Conservation (phyloP, 64 coral and sea anemone genomes). For the Stichodactyla helianthus region DNA sequence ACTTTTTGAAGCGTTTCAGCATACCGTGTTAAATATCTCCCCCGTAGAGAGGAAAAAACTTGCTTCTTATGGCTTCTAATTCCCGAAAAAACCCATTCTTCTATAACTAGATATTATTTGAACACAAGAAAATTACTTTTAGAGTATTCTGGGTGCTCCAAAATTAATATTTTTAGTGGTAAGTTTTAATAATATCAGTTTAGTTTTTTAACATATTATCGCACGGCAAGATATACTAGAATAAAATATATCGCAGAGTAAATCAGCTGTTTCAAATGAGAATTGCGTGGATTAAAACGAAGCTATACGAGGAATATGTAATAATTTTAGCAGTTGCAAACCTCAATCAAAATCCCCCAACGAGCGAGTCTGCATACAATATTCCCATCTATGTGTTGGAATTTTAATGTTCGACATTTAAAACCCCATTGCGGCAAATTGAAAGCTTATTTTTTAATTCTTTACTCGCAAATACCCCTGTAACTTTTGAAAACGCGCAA, state of each 20-base stretch:
- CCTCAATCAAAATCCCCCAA: background rate
- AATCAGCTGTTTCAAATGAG: background rate
- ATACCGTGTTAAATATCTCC: background rate
- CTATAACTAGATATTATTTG: background rate
- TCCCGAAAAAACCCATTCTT: background rate
- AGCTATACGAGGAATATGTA: background rate
- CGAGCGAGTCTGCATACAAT: background rate
- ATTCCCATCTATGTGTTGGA: background rate
- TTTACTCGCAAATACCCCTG: background rate
- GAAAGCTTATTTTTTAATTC: background rate
- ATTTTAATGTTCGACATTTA: background rate
- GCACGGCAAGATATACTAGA: background rate
- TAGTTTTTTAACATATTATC: background rate
- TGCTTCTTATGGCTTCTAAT: background rate
- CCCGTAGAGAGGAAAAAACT: background rate
- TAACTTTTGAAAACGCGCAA: background rate
- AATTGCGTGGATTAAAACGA: background rate
- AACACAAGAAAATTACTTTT: too few species aligned
- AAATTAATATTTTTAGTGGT: background rate
- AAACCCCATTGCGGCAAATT: background rate
- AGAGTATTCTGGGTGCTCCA: too few species aligned
- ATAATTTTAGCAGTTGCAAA: background rate
- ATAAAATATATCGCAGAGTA: background rate
- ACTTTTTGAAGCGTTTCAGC: background rate
- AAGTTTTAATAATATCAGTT: background rate